Conservation (phyloP, 1,140 invertebrate genomes). For the Vollenhovia emeryi region DNA sequence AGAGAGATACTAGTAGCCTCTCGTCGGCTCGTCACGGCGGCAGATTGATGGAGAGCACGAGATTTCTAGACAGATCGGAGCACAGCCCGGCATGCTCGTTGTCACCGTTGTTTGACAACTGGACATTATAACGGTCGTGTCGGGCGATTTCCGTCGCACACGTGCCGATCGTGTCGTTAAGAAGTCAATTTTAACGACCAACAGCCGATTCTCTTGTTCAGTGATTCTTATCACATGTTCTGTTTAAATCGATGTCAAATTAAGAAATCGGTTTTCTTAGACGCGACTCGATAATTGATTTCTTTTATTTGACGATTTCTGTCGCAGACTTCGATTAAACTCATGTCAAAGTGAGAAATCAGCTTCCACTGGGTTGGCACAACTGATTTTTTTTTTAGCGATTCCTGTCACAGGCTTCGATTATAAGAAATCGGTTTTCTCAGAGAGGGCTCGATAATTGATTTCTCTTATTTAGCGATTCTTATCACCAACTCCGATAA, state of each 20-base stretch:
- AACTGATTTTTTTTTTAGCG: background rate
- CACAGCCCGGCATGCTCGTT: background rate
- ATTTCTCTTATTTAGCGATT: background rate
- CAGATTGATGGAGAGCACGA: slow-evolving; percentile 27
- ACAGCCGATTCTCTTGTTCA: background rate
- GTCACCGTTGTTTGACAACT: slow-evolving; percentile 1
- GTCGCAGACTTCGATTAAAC: background rate
- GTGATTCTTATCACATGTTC: background rate
- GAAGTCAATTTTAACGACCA: background rate
- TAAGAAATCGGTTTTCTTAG: background rate
- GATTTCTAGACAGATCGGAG: slow-evolving; percentile 28
- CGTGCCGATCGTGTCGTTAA: background rate
- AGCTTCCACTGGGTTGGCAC: background rate
- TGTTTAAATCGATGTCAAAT: background rate
- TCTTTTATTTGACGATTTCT: background rate
- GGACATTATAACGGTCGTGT: background rate
- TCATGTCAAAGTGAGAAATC: background rate
- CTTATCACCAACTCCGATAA: background rate
- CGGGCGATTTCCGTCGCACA: too few species aligned
- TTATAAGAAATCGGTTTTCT: background rate
- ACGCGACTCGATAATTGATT: background rate
- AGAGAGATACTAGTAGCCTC: slow-evolving; percentile 28
- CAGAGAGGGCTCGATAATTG: background rate
- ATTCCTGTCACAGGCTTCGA: too few species aligned
- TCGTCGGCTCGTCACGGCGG: background rate